Evolutionary conservation across 2,888 invertebrate genomes (phyloP).

Genomic region (Ariolimax columbianus): DNA sequence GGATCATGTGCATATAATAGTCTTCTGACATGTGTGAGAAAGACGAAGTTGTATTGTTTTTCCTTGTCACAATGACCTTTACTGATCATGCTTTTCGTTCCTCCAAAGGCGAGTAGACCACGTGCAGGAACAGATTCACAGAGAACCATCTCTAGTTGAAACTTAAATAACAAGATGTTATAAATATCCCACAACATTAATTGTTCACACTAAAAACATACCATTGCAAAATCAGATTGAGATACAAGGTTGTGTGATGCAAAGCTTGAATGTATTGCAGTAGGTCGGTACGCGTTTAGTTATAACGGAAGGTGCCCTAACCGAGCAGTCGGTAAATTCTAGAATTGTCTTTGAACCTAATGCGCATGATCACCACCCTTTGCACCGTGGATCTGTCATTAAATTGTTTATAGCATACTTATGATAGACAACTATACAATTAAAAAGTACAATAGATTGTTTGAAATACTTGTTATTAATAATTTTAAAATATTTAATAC

Average conservation of each 20-base stretch:
- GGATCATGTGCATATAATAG: too few relatives aligned
- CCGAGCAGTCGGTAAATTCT: conserved; percentile 44
- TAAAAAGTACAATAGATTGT: neutral
- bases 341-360: conserved; percentile 25
- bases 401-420: neutral
- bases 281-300: too few relatives aligned
- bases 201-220: too few relatives aligned
- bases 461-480: neutral
- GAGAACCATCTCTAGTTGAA: too few relatives aligned
- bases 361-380: conserved; percentile 43
- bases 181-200: too few relatives aligned
- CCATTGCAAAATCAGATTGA: neutral
- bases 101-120: too few relatives aligned
- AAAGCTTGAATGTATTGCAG: neutral
- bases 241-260: neutral
- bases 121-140: too few relatives aligned
- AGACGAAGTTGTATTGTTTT: too few relatives aligned
- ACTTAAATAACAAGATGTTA: too few relatives aligned
- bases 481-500: neutral
- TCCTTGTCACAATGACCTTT: too few relatives aligned
- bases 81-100: too few relatives aligned
- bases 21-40: too few relatives aligned
- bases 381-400: conserved; percentile 6
- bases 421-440: neutral
- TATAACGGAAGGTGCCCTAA: conserved; percentile 17